phyloP scores from a whole-genome alignment of 2,113 vertebrate species.

The Syrrhaptes paradoxus region DNA sequence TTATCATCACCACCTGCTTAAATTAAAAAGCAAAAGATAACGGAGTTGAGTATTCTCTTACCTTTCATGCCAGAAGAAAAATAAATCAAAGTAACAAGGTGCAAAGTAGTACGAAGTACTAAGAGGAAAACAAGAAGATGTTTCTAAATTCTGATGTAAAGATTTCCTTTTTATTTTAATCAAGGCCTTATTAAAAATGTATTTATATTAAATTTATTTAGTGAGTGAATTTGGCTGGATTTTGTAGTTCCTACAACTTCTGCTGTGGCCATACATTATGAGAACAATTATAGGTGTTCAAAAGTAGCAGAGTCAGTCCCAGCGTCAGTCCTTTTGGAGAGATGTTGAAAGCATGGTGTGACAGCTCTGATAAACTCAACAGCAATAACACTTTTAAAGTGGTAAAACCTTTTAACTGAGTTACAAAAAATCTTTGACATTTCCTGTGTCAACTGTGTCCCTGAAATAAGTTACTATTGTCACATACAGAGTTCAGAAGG shows the following conservation, averaged over 20 bases:
- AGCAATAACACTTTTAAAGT: neutral
- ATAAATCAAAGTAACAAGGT: neutral
- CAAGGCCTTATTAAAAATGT: neutral
- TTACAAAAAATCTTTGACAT: neutral
- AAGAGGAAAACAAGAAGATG: neutral
- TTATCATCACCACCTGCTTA: constrained; percentile 9
- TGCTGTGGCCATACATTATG: rapidly evolving
- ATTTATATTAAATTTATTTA: neutral
- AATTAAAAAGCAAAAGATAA: neutral
- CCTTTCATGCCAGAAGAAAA: neutral
- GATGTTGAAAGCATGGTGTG: neutral
- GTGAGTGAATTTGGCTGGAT: neutral
- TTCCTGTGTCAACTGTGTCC: neutral
- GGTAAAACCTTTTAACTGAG: neutral
- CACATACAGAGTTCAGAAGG: neutral
- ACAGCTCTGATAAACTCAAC: neutral
- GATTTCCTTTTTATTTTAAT: neutral
- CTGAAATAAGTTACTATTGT: neutral
- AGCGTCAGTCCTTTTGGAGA: neutral
- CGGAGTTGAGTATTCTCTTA: neutral
- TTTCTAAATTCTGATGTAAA: neutral
- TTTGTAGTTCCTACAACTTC: neutral
- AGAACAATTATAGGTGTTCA: neutral
- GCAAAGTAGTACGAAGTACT: neutral
- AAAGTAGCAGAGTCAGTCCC: neutral